Evolutionary conservation across 2,888 invertebrate species (phyloP).

Genomic region (Diplazon laetatorius): DNA sequence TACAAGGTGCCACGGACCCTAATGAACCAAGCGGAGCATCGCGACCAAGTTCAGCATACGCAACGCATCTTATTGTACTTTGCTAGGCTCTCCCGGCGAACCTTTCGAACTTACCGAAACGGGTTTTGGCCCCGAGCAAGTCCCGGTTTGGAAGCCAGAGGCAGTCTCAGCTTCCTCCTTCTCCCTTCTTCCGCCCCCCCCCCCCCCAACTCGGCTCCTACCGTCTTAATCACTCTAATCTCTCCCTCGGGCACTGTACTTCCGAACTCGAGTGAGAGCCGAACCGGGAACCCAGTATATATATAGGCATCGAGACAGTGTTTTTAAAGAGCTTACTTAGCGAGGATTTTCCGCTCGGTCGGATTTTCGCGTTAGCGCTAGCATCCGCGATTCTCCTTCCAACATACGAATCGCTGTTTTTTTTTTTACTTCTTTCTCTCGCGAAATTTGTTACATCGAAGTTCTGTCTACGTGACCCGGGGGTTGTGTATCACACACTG

Average conservation of each 20-base stretch:
- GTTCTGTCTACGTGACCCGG: constrained; percentile 32
- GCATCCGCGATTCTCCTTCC: constrained; percentile 22
- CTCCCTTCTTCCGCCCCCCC: not conserved
- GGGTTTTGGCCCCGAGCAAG: constrained; percentile 13
- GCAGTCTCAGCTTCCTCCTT: no score
- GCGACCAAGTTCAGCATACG: constrained; percentile 45
- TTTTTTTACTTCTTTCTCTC: no score
- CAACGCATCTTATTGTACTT: constrained; percentile 43
- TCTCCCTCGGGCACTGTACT: constrained; percentile 50
- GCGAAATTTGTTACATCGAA: constrained; percentile 48
- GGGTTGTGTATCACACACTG: constrained; percentile 32
- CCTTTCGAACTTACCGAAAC: constrained; percentile 41
- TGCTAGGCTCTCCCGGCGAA: constrained; percentile 47
- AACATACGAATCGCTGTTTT: constrained; percentile 7
- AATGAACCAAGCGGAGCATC: constrained; percentile 17
- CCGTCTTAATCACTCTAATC: constrained; percentile 50
- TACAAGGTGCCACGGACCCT: constrained; percentile 33
- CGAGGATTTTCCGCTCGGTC: constrained; percentile 55
- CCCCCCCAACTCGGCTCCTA: constrained; percentile 8
- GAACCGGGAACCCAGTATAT: constrained; percentile 31
- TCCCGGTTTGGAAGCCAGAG: constrained; percentile 26
- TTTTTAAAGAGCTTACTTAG: constrained; percentile 64
- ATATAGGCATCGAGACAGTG: constrained; percentile 54
- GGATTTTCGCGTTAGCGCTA: constrained; percentile 36
- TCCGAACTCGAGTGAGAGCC: constrained; percentile 39